phyloP scores from a whole-genome alignment of 2,113 vertebrate species.

The Chaetodon trifascialis region DNA sequence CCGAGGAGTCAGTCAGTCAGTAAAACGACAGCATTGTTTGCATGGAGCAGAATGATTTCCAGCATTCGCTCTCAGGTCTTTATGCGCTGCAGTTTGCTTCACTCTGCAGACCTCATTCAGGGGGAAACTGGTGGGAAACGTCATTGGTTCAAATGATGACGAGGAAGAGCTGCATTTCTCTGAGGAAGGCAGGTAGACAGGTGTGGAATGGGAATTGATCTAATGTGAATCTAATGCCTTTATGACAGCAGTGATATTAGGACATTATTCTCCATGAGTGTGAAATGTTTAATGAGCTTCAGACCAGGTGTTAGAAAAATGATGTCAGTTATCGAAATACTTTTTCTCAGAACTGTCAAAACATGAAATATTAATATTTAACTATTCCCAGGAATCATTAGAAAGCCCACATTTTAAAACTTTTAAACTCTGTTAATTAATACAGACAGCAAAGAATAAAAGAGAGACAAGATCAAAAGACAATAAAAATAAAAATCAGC shows the following conservation, averaged over 20 bases:
- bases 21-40: not conserved
- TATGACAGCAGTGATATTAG: not conserved
- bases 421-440: too few species aligned
- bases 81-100: not conserved
- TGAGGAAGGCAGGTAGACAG: not conserved
- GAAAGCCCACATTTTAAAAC: not conserved
- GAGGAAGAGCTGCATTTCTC: not conserved
- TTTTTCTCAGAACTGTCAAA: too few species aligned
- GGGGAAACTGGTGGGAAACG: not conserved
- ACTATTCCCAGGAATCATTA: not conserved
- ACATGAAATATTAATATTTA: not conserved
- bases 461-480: too few species aligned
- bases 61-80: not conserved
- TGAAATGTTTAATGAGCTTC: too few species aligned
- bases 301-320: too few species aligned
- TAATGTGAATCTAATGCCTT: not conserved
- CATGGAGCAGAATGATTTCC: not conserved
- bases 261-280: too few species aligned
- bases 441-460: too few species aligned
- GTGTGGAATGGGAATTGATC: too few species aligned
- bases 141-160: not conserved
- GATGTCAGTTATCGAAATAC: too few species aligned
- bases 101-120: not conserved
- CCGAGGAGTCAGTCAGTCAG: slow-evolving; percentile 45
- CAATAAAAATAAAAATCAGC: too few species aligned